Conservation (phyloP, 2,888 invertebrate species). For the Corythucha ciliata region DNA sequence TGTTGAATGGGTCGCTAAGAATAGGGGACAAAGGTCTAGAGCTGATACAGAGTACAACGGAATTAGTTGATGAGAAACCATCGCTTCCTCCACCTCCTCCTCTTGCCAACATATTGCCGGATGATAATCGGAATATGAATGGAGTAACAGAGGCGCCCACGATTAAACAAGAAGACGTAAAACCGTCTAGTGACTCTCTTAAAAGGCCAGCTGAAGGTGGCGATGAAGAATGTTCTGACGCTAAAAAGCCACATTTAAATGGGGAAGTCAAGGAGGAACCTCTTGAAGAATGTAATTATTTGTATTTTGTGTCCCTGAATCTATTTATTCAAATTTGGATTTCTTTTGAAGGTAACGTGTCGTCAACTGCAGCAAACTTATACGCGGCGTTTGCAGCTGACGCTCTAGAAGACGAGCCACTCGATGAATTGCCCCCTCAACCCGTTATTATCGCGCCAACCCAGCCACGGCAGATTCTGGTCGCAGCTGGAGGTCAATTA, state of each 20-base stretch:
- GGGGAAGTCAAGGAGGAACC: slow-evolving; percentile 31
- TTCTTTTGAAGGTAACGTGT: slow-evolving; percentile 44
- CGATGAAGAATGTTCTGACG: slow-evolving; percentile 8
- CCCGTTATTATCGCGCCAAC: slow-evolving; percentile 26
- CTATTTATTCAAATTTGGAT: background rate
- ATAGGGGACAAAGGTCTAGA: slow-evolving; percentile 52
- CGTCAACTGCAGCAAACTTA: slow-evolving; percentile 74
- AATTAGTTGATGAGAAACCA: background rate
- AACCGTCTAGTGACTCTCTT: background rate
- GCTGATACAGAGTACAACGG: slow-evolving; percentile 44
- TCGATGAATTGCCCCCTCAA: slow-evolving; percentile 33
- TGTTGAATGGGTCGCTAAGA: slow-evolving; percentile 50
- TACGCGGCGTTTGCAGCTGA: slow-evolving; percentile 79
- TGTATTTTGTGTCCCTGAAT: background rate
- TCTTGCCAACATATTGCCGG: too few species aligned
- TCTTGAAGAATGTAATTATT: slow-evolving; percentile 28
- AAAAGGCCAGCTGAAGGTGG: background rate
- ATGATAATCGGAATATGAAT: background rate
- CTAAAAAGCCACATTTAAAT: slow-evolving; percentile 36
- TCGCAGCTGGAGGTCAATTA: slow-evolving; percentile 39
- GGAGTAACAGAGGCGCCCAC: slow-evolving; percentile 28
- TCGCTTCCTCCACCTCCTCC: background rate
- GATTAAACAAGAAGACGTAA: slow-evolving; percentile 17
- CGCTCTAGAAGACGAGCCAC: slow-evolving; percentile 64
- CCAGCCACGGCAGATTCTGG: slow-evolving; percentile 47